Percentiles rank a stretch among this genome's conserved stretches.
Conservation (phyloP, 2,888 invertebrate genomes). For the Drosophila incognita region DNA sequence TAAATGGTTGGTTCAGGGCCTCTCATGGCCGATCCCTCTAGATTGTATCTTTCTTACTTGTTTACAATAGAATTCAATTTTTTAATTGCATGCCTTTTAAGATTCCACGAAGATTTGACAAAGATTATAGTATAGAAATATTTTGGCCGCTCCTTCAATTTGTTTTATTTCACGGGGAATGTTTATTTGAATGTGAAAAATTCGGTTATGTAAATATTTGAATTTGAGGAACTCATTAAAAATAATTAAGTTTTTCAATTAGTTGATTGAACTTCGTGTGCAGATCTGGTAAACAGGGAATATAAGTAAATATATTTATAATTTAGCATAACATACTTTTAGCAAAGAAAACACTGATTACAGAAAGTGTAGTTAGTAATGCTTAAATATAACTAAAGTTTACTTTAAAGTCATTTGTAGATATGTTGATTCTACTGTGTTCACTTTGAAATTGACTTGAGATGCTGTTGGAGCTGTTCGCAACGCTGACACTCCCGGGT, state of each 20-base stretch:
- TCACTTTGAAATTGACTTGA: conserved; percentile 82
- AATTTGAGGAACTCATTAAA: background rate
- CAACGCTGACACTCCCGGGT: conserved; percentile 90
- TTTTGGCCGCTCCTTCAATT: background rate
- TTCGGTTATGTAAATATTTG: background rate
- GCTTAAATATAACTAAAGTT: background rate
- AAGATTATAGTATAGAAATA: background rate
- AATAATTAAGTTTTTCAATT: background rate
- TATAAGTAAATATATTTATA: conserved; percentile 6
- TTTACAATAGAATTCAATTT: background rate
- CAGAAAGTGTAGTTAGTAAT: background rate
- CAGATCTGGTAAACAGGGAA: background rate
- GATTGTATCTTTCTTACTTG: background rate
- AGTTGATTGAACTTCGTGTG: background rate
- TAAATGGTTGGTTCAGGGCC: background rate
- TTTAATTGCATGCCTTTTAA: background rate
- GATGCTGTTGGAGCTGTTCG: conserved; percentile 86
- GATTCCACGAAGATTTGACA: background rate
- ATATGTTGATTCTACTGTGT: conserved; percentile 1
- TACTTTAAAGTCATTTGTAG: conserved; percentile 3
- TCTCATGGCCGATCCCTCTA: background rate
- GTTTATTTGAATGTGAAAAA: background rate
- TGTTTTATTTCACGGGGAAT: background rate
- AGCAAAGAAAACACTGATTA: background rate
- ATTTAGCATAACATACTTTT: background rate